Evolutionary conservation across 2,113 vertebrate genomes (phyloP), one percentile per base, ranked within the genome.

Genomic region (Hippoglossus stenolepis): DNA sequence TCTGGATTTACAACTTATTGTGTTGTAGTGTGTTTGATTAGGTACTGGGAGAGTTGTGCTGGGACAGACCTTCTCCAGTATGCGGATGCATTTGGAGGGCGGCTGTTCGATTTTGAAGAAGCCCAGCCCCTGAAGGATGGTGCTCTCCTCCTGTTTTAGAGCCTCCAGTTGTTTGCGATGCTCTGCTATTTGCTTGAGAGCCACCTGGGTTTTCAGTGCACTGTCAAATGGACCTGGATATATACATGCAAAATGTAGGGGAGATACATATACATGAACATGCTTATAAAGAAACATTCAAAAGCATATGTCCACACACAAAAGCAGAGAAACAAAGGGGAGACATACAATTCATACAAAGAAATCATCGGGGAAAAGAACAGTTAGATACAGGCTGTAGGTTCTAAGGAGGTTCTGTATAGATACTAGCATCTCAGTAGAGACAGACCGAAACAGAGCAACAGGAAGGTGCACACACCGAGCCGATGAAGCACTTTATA

Each of bases 161-260:
- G 40, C 60, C 57, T 91, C 82, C 49, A 93, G 82, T 13, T 83
- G 70, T 7, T 17, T 57, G 26, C 18, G 64, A 58, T 84, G 76
- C 28, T 23, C 69, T 28, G 35, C 65, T 68, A 88, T 64, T 57
- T 79, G 54, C 26, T 71, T 68, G 4, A 88, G 70, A 8, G 90
- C 91, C 13, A 3, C 0, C 28, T 80, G 74, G 20, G 67, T 54
- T 47, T 26, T 69, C 23, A 91, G 58, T 0, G 56, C 6, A 70
- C 86, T 83, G 65, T 72, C 4, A 74, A 91, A 93, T 45, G 91
- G 89, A 85, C 91, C 91, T 93, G 65, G 12, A 73, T 14, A 38
- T 47, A 11, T 4, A 72, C n/a, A 63, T 35, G 24, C 20, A 76
- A 76, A 60, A 80, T 0, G 10, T 18, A 59, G 14, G 4, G 4